Conservation (phyloP, 2,113 vertebrate species). For the Lichenostomus cassidix region DNA sequence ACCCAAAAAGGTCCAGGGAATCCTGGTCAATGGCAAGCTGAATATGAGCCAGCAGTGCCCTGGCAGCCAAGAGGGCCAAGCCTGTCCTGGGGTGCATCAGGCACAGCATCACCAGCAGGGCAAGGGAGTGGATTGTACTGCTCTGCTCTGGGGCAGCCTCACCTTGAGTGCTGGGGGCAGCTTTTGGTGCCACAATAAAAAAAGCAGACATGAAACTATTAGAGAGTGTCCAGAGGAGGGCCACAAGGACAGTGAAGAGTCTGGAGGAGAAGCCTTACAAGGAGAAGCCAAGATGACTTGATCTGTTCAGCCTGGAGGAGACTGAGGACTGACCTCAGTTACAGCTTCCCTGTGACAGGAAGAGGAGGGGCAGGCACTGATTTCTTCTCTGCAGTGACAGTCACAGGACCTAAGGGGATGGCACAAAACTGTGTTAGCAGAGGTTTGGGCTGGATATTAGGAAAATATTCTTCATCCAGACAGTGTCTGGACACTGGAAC, state of each 20-base stretch:
- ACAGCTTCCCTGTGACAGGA: background rate
- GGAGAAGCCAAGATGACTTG: background rate
- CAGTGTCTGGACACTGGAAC: background rate
- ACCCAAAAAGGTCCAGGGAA: accelerated
- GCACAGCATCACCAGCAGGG: accelerated
- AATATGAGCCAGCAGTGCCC: background rate
- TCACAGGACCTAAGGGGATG: background rate
- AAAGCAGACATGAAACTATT: background rate
- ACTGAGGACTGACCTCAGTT: background rate
- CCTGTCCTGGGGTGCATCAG: accelerated
- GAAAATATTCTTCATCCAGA: background rate
- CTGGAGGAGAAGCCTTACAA: background rate
- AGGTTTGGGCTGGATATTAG: background rate
- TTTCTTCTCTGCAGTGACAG: background rate
- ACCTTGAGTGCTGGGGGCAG: accelerated
- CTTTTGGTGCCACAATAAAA: background rate
- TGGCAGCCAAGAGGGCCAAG: background rate
- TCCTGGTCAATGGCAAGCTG: background rate
- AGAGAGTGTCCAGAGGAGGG: background rate
- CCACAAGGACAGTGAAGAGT: background rate
- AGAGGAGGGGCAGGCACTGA: background rate
- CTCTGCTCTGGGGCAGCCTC: accelerated
- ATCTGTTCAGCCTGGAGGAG: background rate
- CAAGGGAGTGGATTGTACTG: background rate
- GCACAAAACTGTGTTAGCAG: background rate